phyloP scores from a whole-genome alignment of 2,888 invertebrate genomes.

The Uloborus plumipes region DNA sequence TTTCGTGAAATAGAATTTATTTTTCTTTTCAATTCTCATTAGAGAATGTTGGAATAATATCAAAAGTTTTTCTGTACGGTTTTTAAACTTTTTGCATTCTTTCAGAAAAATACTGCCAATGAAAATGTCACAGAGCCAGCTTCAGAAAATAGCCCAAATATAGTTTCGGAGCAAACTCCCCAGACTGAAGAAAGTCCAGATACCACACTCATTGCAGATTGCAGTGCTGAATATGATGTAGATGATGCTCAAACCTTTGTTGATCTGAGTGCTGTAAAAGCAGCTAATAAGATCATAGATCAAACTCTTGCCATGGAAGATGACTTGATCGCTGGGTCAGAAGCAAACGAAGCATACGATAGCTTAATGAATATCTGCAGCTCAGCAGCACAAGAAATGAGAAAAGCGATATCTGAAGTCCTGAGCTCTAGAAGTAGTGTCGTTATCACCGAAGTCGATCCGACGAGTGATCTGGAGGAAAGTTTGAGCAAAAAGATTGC shows the following conservation, averaged over 20 bases:
- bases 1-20: too few relatives aligned
- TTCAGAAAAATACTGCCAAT: background rate
- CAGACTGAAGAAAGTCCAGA: background rate
- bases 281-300: background rate
- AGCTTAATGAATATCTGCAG: slow-evolving; percentile 56
- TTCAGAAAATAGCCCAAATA: background rate
- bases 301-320: slow-evolving; percentile 21
- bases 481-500: slow-evolving; percentile 49
- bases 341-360: slow-evolving; percentile 28
- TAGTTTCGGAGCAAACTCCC: background rate
- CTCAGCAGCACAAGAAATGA: slow-evolving; percentile 51
- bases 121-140: background rate
- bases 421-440: slow-evolving; percentile 43
- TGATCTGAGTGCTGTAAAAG: slow-evolving; percentile 8
- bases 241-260: slow-evolving; percentile 11
- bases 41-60: too few relatives aligned
- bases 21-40: too few relatives aligned
- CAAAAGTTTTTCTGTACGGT: too few relatives aligned
- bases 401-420: slow-evolving; percentile 56
- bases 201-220: too few relatives aligned
- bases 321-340: slow-evolving; percentile 8
- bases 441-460: slow-evolving; percentile 23
- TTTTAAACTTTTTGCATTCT: too few relatives aligned
- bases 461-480: slow-evolving; percentile 32
- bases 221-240: background rate